Base-by-base conservation (phyloP, 2,113 vertebrate genomes). In the Zosterops japonicus region DNA sequence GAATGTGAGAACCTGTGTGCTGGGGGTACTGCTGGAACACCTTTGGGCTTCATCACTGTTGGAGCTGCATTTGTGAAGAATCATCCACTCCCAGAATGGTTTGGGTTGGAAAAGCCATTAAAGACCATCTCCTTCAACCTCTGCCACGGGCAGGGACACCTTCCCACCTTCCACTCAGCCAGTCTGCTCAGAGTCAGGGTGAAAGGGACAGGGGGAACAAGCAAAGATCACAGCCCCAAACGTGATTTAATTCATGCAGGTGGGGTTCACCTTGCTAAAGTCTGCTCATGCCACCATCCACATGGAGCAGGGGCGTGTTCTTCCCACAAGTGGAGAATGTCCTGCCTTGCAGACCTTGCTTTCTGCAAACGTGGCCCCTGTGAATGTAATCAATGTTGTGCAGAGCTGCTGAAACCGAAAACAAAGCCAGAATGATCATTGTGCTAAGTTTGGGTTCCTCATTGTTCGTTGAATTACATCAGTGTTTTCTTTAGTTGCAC, bases 401-500 rank as follows among this genome's bases (percentile, higher is more conserved):
- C 95, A 97, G 96, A 95, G 94, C 96, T 84, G 93, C 94, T 89
- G 89, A 87, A 95, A 94, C 5, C 0, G 6, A 95, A 94, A 95
- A 96, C 95, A 96, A 96, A 96, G 94, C 83, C 93, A 71, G 87
- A 94, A 84, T 50, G n/a, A 28, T 55, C 95, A 94, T 91, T 95
- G 95, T 95, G 95, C 95, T 97, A 95, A 95, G 93, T 97, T 94
- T 96, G 94, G 93, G 77, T 41, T 92, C 93, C 93, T 92, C 93
- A 93, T 97, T 96, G 95, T 95, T 89, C 86, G 6, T 23, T 82
- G 94, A 84, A 92, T 94, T 94, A 91, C 89, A 92, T 91, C 94
- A 95, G 83, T 95, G 95, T 94, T 96, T 95, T 95, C 93, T 94
- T 94, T 96, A 97, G 94, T 89, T 96, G 95, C 94, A 93, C 83